Base-by-base conservation (phyloP, 1,140 invertebrate genomes). In the Diabrotica undecimpunctata region DNA sequence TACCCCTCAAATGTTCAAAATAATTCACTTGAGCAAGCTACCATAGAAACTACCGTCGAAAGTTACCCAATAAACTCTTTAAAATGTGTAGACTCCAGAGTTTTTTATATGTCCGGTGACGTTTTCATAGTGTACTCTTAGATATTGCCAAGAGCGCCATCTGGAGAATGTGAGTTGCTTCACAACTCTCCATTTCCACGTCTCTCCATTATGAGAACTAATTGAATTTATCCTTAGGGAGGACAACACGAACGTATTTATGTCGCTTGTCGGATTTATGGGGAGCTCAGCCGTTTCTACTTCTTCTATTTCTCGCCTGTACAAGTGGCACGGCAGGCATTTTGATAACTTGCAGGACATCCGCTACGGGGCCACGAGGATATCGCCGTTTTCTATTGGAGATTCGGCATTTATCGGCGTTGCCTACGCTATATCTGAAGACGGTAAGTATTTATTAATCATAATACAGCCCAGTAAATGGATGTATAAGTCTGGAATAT, bases 261-360 rank as follows among this genome's bases (percentile, higher is more conserved):
- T 79, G 65, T 72, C 74, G 7, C 41, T 77, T 11, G 71, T 72
- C 25, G 69, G 70, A 61, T 63, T 52, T 57, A 63, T 55, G 58
- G 51, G 41, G n/a, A 46, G n/a, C n/a, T 46, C 41, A 46, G 8
- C 41, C 8, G 41, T 46, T 46, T n/a, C 41, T 46, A 46, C 8
- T 46, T 46, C 41, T 46, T 46, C 8, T 46, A 10, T 46, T 46
- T n/a, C 41, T 10, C 68, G 63, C 7, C 68, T 84, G 11, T 85
- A 82, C 62, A 72, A 71, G 13, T 85, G 82, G 83, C 66, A 79
- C 37, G 79, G 79, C 35, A 78, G 75, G 52, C 79, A 84, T 70
- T 86, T 86, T 70, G 83, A 86, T 73, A 59, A 75, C 3, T 72
- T 81, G 7, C 77, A 82, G 50, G 59, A 67, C 7, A 66, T 86